Conservation (phyloP, 2,888 invertebrate genomes). For the Cryptus viduatorius region DNA sequence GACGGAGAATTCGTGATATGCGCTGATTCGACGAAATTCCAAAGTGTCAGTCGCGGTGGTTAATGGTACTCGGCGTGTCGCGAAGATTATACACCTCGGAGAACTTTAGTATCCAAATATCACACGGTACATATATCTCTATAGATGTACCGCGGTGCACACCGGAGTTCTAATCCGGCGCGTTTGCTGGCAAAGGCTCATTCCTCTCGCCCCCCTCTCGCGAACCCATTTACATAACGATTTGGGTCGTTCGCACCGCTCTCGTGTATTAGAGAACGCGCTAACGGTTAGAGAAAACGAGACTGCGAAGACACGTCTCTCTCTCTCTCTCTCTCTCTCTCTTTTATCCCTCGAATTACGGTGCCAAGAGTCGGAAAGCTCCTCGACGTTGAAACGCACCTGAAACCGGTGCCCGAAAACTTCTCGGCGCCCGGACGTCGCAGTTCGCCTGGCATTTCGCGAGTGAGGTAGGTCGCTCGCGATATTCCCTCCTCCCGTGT, state of each 20-base stretch:
- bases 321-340: neutral
- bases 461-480: slow-evolving; percentile 67
- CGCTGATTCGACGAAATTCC: slow-evolving; percentile 64
- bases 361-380: slow-evolving; percentile 62
- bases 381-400: slow-evolving; percentile 50
- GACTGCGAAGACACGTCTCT: slow-evolving; percentile 53
- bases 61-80: slow-evolving; percentile 33
- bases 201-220: slow-evolving; percentile 70
- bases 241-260: slow-evolving; percentile 77
- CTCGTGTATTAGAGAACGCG: slow-evolving; percentile 36
- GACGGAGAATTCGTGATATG: slow-evolving; percentile 62
- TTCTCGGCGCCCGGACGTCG: slow-evolving; percentile 68
- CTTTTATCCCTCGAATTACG: slow-evolving; percentile 37
- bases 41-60: slow-evolving; percentile 44
- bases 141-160: neutral
- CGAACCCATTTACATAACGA: slow-evolving; percentile 78
- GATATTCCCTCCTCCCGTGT: slow-evolving; percentile 47
- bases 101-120: slow-evolving; percentile 22
- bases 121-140: neutral
- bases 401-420: slow-evolving; percentile 62
- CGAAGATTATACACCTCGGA: slow-evolving; percentile 18
- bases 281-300: slow-evolving; percentile 19
- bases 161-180: slow-evolving; percentile 67
- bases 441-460: slow-evolving; percentile 66
- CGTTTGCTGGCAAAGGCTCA: slow-evolving; percentile 61